phyloP scores from a whole-genome alignment of 1,140 invertebrate species.

The Leguminivora glycinivorella region DNA sequence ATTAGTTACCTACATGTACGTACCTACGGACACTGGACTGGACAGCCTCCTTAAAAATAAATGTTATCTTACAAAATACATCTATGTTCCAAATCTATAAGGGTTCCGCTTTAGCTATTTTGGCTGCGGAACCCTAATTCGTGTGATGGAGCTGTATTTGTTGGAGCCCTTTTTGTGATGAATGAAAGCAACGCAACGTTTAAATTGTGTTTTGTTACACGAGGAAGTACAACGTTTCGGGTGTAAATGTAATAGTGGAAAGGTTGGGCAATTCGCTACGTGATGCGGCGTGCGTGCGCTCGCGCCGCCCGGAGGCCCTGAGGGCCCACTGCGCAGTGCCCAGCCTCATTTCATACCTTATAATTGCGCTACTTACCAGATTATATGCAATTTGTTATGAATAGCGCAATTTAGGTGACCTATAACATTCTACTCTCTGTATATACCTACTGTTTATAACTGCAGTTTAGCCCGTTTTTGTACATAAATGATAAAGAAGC shows the following conservation, averaged over 20 bases:
- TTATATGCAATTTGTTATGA: not conserved
- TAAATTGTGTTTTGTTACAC: slow-evolving; percentile 15
- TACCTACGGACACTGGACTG: too few species aligned
- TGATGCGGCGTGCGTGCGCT: slow-evolving; percentile 1
- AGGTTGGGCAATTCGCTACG: slow-evolving; percentile 1
- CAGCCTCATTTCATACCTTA: not conserved
- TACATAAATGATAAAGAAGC: too few species aligned
- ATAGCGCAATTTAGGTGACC: too few species aligned
- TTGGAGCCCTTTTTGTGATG: not conserved
- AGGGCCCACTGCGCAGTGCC: not conserved
- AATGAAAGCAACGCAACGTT: not conserved
- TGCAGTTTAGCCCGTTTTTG: too few species aligned
- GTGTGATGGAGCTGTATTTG: not conserved
- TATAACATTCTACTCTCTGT: too few species aligned
- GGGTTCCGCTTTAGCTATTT: too few species aligned
- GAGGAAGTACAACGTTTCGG: not conserved
- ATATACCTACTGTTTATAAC: too few species aligned
- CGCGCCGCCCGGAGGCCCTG: not conserved
- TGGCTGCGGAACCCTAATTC: too few species aligned
- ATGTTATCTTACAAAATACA: too few species aligned
- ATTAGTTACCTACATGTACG: too few species aligned
- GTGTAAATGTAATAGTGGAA: not conserved
- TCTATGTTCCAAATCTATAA: too few species aligned
- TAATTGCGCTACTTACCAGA: not conserved
- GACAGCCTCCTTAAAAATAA: too few species aligned